Evolutionary conservation across 2,113 vertebrate genomes (phyloP), one percentile per base, ranked within the genome.

Genomic region (Clarias gariepinus): DNA sequence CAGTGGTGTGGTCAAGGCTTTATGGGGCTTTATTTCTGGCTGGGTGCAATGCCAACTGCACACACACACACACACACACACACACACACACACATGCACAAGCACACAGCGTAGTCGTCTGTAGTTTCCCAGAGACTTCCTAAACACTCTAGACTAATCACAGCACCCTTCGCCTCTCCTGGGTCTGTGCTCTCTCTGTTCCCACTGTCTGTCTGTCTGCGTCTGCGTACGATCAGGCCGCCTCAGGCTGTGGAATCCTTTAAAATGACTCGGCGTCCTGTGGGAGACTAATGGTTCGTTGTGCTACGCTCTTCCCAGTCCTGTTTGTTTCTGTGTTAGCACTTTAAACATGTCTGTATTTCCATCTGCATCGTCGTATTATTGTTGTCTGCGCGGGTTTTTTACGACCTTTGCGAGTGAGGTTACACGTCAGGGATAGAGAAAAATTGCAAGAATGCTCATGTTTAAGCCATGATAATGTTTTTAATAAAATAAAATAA

Each of bases 401-500:
- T 47, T 85, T 82, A 33, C 87, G 88, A 88, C 87, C 30, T 41
- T 78, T 90, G 88, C 18, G 76, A 23, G 47, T 66, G 76, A 84
- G 87, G 60, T 60, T 61, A 58, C 82, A 69, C 90, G 73, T 63
- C 83, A 61, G 85, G 57, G n/a, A n/a, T n/a, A 91, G 87, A 84
- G 86, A 89, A 83, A 89, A 82, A 88, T 33, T 74, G 81, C 78
- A 82, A 60, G 81, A 87, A 33, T 84, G 68, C 80, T 89, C 89
- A 61, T 89, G 86, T 91, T 83, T 85, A 74, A 82, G 73, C 64
- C 83, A 73, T 86, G 89, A 92, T 90, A 90, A 89, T 92, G 86
- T 92, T 91, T 91, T 88, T 84, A 89, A 91, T 89, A 83, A 87
- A 69, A 69, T n/a, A 64, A 64, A 25, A n/a, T 47, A 7, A 58